These are phyloP conservation scores for Cydia strobilella DNA, from an alignment of 1,140 invertebrate genomes.

Conservation along the genomic window DNA sequence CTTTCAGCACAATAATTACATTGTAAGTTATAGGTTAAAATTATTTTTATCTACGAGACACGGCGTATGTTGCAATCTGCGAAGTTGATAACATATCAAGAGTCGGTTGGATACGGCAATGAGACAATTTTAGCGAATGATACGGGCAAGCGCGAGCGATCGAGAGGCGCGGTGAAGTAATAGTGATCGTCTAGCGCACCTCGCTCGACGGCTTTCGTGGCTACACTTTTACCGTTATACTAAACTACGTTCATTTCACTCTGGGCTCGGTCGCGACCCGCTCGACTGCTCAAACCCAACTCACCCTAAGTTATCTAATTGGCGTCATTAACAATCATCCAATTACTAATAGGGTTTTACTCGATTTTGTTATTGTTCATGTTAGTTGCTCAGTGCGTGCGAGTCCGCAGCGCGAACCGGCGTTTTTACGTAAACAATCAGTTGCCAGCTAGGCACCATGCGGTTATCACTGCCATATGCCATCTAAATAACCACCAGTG, in stretches of 20 bases:
- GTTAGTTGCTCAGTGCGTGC: slow-evolving; percentile 39
- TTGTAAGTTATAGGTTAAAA: slow-evolving; percentile 62
- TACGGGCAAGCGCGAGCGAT: slow-evolving; percentile 46
- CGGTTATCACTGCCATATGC: slow-evolving; percentile 71
- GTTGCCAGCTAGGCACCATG: slow-evolving; percentile 77
- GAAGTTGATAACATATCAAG: slow-evolving; percentile 60
- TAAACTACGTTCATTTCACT: slow-evolving; percentile 67
- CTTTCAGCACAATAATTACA: slow-evolving; percentile 59
- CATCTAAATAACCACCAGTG: slow-evolving; percentile 46
- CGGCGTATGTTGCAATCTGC: slow-evolving; percentile 46
- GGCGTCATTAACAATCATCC: slow-evolving; percentile 56
- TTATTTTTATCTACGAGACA: slow-evolving; percentile 37
- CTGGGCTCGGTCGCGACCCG: slow-evolving; percentile 60
- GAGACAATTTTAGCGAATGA: slow-evolving; percentile 36
- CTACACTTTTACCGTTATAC: slow-evolving; percentile 77
- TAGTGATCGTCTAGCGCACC: slow-evolving; percentile 62
- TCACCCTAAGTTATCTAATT: slow-evolving; percentile 47
- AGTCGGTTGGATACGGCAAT: slow-evolving; percentile 40
- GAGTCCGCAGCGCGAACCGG: slow-evolving; percentile 42
- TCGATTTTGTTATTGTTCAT: slow-evolving; percentile 40
- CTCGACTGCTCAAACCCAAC: slow-evolving; percentile 48
- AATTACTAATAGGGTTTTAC: slow-evolving; percentile 44
- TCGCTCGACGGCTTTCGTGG: slow-evolving; percentile 73
- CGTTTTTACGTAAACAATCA: slow-evolving; percentile 39
- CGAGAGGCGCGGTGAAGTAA: slow-evolving; percentile 66